These are phyloP conservation scores for Peromyscus californicus DNA, from an alignment of 2,113 vertebrate species.

Conservation along the genomic window DNA sequence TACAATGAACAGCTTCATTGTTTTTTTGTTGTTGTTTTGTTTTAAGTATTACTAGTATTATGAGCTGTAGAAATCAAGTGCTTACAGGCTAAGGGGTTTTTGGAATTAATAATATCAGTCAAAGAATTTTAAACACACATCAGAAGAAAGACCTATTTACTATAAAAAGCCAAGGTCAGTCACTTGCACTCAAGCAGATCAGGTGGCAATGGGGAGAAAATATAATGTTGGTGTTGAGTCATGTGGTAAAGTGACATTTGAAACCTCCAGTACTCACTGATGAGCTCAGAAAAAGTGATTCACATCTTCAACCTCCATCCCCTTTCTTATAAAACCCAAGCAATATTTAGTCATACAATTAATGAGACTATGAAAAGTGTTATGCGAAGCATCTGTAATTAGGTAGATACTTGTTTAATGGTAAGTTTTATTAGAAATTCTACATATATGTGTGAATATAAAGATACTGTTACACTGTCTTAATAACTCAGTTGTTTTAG, in stretches of 20 bases:
- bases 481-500: neutral
- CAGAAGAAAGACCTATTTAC: neutral
- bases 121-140: neutral
- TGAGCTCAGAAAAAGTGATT: neutral
- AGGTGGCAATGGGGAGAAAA: neutral
- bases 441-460: neutral
- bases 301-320: neutral
- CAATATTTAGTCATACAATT: neutral
- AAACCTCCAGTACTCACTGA: neutral
- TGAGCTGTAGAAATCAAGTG: neutral
- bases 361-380: constrained; percentile 4
- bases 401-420: neutral
- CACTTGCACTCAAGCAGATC: neutral
- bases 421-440: neutral
- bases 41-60: neutral
- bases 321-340: neutral
- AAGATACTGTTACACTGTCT: neutral
- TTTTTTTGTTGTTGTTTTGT: too few relatives aligned
- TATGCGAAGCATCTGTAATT: neutral
- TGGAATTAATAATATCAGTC: neutral
- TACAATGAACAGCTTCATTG: neutral
- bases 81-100: neutral
- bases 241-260: neutral
- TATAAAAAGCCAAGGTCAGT: neutral
- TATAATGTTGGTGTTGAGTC: neutral